These are phyloP conservation scores for Eupeodes luniger DNA, from an alignment of 2,888 invertebrate species.

Conservation along the genomic window DNA sequence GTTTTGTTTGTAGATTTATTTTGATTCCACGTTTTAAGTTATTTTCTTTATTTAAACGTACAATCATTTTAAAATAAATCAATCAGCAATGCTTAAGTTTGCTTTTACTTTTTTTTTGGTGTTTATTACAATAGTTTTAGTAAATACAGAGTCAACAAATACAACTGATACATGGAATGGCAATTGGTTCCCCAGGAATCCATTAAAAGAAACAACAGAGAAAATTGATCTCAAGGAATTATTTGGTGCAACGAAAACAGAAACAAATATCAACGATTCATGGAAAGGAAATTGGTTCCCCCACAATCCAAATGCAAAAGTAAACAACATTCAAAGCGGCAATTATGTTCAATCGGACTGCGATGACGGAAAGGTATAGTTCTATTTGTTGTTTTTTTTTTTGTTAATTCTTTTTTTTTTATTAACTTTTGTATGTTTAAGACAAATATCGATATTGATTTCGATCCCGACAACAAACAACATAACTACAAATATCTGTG, in stretches of 20 bases:
- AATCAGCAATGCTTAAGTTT: neutral
- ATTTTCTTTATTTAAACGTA: constrained; percentile 12
- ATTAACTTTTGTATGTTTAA: constrained; percentile 61
- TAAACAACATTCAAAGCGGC: constrained; percentile 1
- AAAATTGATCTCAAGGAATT: constrained; percentile 44
- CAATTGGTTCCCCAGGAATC: constrained; percentile 83
- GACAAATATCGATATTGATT: constrained; percentile 78
- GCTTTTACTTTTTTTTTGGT: neutral
- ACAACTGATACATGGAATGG: constrained; percentile 80
- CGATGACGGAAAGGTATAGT: constrained; percentile 88
- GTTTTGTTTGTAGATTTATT: constrained; percentile 37
- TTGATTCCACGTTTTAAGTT: constrained; percentile 44
- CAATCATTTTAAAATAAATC: neutral
- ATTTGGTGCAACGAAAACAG: constrained; percentile 9
- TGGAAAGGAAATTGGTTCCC: constrained; percentile 80
- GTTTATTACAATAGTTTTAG: neutral
- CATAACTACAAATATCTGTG: constrained; percentile 86
- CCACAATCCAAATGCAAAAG: constrained; percentile 24
- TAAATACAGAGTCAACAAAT: constrained; percentile 6
- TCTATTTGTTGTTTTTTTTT: neutral
- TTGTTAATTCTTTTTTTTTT: neutral
- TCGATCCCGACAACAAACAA: constrained; percentile 79
- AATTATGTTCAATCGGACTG: constrained; percentile 83
- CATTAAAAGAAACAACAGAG: constrained; percentile 76
- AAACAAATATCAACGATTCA: constrained; percentile 33